Conservation (phyloP, 1,140 invertebrate genomes). For the Drosophila burlai region DNA sequence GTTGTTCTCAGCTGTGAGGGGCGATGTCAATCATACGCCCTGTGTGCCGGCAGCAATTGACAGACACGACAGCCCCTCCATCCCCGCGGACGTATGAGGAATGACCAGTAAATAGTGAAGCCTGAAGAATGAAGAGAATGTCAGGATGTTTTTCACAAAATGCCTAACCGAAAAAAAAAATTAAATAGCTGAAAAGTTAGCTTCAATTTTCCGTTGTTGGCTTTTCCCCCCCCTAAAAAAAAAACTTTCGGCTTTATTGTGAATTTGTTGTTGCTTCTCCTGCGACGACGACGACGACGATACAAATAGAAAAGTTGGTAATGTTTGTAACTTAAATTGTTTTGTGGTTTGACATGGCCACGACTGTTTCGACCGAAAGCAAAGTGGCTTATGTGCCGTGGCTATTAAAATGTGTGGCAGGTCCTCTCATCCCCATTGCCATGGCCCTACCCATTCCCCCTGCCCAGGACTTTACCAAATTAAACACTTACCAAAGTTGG, state of each 20-base stretch:
- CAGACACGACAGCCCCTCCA: constrained; percentile 8
- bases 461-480: constrained; percentile 35
- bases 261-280: constrained; percentile 35
- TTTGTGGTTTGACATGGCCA: constrained; percentile 73
- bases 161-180: constrained; percentile 1
- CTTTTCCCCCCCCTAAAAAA: constrained; percentile 4
- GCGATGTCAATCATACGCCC: constrained; percentile 69
- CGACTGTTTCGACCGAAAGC: constrained; percentile 35
- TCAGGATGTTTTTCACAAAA: constrained; percentile 20
- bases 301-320: constrained; percentile 74
- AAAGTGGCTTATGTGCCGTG: constrained; percentile 68
- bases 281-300: background rate
- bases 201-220: constrained; percentile 10
- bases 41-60: constrained; percentile 51
- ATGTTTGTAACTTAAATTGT: constrained; percentile 78
- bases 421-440: constrained; percentile 9
- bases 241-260: constrained; percentile 56
- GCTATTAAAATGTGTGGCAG: constrained; percentile 70
- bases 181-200: constrained; percentile 40
- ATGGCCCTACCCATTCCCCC: background rate
- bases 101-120: constrained; percentile 5
- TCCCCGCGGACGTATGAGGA: constrained; percentile 15
- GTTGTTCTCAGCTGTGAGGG: constrained; percentile 2
- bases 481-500: constrained; percentile 45
- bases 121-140: constrained; percentile 2